Percentiles rank a stretch among this genome's conserved stretches.
phyloP scores from a whole-genome alignment of 1,140 invertebrate genomes.

The Drosophila suzukii region DNA sequence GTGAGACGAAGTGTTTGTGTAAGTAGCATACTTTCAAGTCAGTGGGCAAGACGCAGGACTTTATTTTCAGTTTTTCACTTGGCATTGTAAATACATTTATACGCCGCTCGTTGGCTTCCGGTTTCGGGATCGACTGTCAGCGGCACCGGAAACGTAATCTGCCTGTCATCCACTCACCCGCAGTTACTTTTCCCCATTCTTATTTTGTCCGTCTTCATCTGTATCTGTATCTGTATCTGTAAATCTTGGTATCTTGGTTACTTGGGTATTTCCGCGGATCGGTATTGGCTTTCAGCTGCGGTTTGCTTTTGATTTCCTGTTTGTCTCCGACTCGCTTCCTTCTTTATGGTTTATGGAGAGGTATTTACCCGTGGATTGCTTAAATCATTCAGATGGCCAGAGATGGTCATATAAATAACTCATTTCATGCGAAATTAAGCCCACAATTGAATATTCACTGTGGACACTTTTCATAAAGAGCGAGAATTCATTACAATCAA shows the following conservation, averaged over 20 bases:
- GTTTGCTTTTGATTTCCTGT: conserved; percentile 77
- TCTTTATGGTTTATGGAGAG: conserved; percentile 7
- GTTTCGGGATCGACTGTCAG: conserved; percentile 69
- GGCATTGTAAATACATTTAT: conserved; percentile 80
- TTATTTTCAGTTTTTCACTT: conserved; percentile 38
- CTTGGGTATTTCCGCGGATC: conserved; percentile 71
- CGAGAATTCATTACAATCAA: conserved; percentile 37
- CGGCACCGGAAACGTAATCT: conserved; percentile 78
- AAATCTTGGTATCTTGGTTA: conserved; percentile 12
- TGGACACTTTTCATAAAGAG: conserved; percentile 14
- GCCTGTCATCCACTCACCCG: conserved; percentile 71
- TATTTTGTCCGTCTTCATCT: conserved; percentile 30
- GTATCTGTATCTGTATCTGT: too few relatives aligned
- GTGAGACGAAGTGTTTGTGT: conserved; percentile 37
- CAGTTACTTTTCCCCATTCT: conserved; percentile 40
- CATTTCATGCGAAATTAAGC: conserved; percentile 31
- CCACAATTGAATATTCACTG: conserved; percentile 27
- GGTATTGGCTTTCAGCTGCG: conserved; percentile 62
- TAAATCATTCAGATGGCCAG: conserved; percentile 17
- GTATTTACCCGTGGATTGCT: conserved; percentile 38
- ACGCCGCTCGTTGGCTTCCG: conserved; percentile 75
- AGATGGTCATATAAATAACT: conserved; percentile 25
- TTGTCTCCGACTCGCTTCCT: conserved; percentile 58
- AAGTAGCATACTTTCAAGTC: conserved; percentile 44
- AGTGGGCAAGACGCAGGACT: conserved; percentile 18